Conservation (phyloP, 2,797 vertebrate genomes). For the Pantherophis vulpinus region DNA sequence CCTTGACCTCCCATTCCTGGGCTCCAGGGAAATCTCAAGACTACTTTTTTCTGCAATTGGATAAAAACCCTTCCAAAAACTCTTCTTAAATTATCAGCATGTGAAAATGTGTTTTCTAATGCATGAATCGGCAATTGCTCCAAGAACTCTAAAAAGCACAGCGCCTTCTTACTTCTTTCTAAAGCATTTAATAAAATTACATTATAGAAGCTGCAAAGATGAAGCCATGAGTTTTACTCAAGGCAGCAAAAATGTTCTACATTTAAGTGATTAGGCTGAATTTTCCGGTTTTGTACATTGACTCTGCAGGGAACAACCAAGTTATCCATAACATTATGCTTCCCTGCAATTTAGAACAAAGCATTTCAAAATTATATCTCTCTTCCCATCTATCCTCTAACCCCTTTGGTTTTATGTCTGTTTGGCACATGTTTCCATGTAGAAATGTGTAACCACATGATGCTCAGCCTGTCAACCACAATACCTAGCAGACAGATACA, state of each 20-base stretch:
- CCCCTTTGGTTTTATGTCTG: conserved; percentile 33
- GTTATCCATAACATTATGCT: conserved; percentile 54
- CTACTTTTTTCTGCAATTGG: neutral
- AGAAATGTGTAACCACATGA: neutral
- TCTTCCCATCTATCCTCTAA: conserved; percentile 24
- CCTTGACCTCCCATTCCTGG: neutral
- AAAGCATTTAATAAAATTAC: conserved; percentile 27
- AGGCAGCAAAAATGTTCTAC: conserved; percentile 36
- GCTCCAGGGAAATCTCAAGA: neutral
- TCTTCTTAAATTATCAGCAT: neutral
- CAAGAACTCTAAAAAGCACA: conserved; percentile 4
- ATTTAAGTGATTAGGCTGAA: conserved; percentile 32
- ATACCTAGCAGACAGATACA: neutral
- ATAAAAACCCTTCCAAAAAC: neutral
- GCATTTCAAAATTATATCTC: conserved; percentile 48
- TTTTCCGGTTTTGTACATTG: conserved; percentile 45
- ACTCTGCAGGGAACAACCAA: conserved; percentile 48
- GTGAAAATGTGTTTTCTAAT: neutral
- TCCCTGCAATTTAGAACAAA: conserved; percentile 53
- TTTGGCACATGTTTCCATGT: neutral
- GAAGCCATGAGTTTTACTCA: conserved; percentile 22
- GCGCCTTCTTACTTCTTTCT: conserved; percentile 17
- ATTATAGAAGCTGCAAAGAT: conserved; percentile 30
- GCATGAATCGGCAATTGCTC: neutral
- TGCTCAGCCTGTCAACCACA: neutral